Conservation (phyloP, 2,113 vertebrate genomes). For the Myotis davidii region DNA sequence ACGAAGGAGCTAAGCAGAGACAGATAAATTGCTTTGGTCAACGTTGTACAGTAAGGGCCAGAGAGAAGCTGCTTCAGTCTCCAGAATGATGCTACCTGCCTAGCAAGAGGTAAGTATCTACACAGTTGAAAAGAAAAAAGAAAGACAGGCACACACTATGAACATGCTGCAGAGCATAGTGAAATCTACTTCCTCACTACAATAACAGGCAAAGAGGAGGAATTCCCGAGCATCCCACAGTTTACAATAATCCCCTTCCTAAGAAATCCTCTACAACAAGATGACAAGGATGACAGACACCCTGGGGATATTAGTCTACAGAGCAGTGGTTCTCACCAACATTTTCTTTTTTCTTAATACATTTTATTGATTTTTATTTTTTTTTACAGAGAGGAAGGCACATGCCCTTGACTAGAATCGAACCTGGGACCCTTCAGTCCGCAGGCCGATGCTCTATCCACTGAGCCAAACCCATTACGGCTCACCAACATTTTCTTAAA, state of each 20-base stretch:
- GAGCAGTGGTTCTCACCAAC: not conserved
- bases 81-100: not conserved
- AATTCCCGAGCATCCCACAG: not conserved
- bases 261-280: not conserved
- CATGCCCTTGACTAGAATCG: too few species aligned
- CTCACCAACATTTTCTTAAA: constrained; percentile 28
- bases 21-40: constrained; percentile 9
- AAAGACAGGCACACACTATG: constrained; percentile 25
- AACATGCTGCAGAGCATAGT: not conserved
- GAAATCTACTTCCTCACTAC: not conserved
- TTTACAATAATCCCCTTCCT: not conserved
- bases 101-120: constrained; percentile 26
- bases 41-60: not conserved
- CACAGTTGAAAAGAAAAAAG: not conserved
- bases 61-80: not conserved
- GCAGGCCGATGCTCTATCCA: too few species aligned
- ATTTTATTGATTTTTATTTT: too few species aligned
- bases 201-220: constrained; percentile 24
- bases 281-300: not conserved
- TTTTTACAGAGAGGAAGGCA: too few species aligned
- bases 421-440: too few species aligned
- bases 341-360: constrained; percentile 1
- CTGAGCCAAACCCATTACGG: too few species aligned
- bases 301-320: not conserved
- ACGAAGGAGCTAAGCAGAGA: constrained; percentile 11